Percentiles rank a stretch among this genome's conserved stretches.
These are phyloP conservation scores for Acestrorhynchus altus DNA, from an alignment of 2,797 vertebrate genomes.

Conservation along the genomic window DNA sequence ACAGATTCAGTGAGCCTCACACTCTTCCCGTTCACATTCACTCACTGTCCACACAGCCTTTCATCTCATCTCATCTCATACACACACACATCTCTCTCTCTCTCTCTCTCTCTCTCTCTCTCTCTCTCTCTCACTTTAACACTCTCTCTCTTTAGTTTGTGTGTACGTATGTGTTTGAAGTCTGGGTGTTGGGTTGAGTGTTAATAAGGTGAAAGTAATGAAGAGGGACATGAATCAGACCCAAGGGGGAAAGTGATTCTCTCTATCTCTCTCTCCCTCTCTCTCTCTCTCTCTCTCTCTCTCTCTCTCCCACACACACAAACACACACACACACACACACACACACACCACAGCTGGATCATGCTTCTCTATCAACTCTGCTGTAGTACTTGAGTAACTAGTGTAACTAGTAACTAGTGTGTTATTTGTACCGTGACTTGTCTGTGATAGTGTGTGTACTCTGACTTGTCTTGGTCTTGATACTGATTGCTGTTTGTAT, in stretches of 20 bases:
- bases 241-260: conserved; percentile 26
- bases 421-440: rapidly evolving
- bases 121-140: conserved; percentile 46
- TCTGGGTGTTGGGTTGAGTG: too few relatives aligned
- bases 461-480: too few relatives aligned
- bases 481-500: too few relatives aligned
- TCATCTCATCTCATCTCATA: conserved; percentile 12
- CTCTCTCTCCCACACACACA: conserved; percentile 7
- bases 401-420: too few relatives aligned
- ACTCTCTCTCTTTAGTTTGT: conserved; percentile 55
- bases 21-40: not conserved
- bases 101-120: too few relatives aligned
- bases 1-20: not conserved
- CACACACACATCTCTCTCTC: not conserved
- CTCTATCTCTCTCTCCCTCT: conserved; percentile 21
- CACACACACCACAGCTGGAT: too few relatives aligned
- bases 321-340: too few relatives aligned
- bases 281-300: conserved; percentile 30
- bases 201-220: conserved; percentile 65
- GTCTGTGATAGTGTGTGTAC: too few relatives aligned
- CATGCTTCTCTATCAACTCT: too few relatives aligned
- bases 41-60: conserved; percentile 67
- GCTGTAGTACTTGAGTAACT: too few relatives aligned
- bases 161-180: too few relatives aligned
- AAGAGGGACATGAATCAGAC: conserved; percentile 56